Evolutionary conservation across 2,888 invertebrate species (phyloP).

Genomic region (Leptodirus hochenwartii): DNA sequence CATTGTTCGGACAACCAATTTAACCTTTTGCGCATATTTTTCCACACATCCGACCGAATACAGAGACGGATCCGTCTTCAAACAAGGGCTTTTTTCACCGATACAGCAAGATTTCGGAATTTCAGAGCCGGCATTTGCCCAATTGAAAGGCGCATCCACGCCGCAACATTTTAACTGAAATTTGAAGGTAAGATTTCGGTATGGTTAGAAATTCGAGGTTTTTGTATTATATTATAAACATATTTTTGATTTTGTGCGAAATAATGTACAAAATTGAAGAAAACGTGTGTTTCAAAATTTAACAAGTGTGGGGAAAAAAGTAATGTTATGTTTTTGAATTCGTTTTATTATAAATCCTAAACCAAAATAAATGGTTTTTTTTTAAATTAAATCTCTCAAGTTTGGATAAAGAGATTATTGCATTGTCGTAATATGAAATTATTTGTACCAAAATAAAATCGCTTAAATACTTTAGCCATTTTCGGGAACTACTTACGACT

Average conservation of each 20-base stretch:
- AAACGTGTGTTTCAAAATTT: too few relatives aligned
- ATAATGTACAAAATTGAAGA: background rate
- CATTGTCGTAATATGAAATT: too few relatives aligned
- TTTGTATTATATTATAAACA: background rate
- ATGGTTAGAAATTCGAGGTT: background rate
- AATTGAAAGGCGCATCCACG: slow-evolving; percentile 25
- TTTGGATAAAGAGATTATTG: too few relatives aligned
- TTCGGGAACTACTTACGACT: slow-evolving; percentile 29
- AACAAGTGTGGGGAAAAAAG: background rate
- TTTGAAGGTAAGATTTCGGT: background rate
- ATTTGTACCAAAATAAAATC: slow-evolving; percentile 11
- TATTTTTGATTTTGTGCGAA: background rate
- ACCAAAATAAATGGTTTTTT: too few relatives aligned
- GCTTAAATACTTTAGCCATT: too few relatives aligned
- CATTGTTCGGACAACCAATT: slow-evolving; percentile 9
- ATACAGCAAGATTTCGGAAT: slow-evolving; percentile 10
- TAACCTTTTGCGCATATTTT: slow-evolving; percentile 9
- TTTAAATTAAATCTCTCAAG: too few relatives aligned
- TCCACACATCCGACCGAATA: slow-evolving; percentile 11
- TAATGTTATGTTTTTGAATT: too few relatives aligned
- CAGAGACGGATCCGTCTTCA: slow-evolving; percentile 8
- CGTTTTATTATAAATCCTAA: too few relatives aligned
- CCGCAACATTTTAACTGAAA: slow-evolving; percentile 40
- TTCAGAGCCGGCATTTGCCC: slow-evolving; percentile 7
- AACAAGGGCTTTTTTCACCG: slow-evolving; percentile 8